Conservation (phyloP, 2,888 invertebrate species). For the Aromia moschata region DNA sequence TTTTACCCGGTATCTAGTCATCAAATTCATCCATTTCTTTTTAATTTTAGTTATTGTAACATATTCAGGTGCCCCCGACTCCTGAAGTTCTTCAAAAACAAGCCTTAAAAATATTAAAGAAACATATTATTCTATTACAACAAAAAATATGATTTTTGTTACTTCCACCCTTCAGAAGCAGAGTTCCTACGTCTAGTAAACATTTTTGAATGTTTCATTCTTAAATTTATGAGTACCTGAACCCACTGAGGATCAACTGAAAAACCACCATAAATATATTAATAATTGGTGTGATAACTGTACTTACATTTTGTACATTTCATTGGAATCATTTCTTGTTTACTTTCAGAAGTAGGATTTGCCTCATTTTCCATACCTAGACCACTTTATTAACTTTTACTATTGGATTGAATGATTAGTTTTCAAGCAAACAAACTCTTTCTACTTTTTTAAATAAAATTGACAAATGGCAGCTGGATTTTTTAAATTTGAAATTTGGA, state of each 20-base stretch:
- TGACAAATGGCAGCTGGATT: conserved; percentile 17
- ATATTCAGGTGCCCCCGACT: conserved; percentile 46
- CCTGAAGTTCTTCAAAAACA: conserved; percentile 46
- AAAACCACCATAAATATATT: conserved; percentile 14
- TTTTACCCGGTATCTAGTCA: conserved; percentile 48
- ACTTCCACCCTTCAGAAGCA: conserved; percentile 50
- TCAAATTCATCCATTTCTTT: conserved; percentile 53
- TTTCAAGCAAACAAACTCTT: conserved; percentile 37
- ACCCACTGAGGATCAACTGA: conserved; percentile 50
- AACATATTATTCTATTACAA: background rate
- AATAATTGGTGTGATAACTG: conserved; percentile 17
- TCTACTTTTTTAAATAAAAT: conserved; percentile 35
- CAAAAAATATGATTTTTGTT: conserved; percentile 20
- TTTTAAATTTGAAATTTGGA: background rate
- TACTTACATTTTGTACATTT: conserved; percentile 40
- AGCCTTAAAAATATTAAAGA: conserved; percentile 34
- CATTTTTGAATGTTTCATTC: conserved; percentile 49
- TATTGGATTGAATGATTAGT: conserved; percentile 33
- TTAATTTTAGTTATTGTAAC: conserved; percentile 50
- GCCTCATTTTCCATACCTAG: conserved; percentile 36
- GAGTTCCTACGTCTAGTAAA: conserved; percentile 49
- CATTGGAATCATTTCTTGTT: conserved; percentile 35
- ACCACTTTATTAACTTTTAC: conserved; percentile 22
- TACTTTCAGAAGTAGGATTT: conserved; percentile 28
- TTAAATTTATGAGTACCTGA: conserved; percentile 49